These are phyloP conservation scores for Eristalis arbustorum DNA, from an alignment of 2,888 invertebrate genomes.

Conservation along the genomic window DNA sequence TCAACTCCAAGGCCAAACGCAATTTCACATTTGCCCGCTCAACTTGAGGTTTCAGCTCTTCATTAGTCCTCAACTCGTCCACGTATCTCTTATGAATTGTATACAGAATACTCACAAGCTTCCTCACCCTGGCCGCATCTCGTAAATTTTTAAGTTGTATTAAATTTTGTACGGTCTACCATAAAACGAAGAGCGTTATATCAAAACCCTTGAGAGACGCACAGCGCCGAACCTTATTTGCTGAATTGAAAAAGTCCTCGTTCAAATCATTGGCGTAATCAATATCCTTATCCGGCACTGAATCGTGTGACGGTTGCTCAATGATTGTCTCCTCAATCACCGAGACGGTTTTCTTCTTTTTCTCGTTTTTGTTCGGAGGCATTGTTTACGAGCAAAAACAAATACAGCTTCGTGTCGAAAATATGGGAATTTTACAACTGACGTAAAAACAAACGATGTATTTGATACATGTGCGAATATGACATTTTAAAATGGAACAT, in stretches of 20 bases:
- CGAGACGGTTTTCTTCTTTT: constrained; percentile 54
- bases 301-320: constrained; percentile 66
- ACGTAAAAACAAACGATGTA: constrained; percentile 6
- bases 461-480: neutral
- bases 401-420: constrained; percentile 15
- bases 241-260: constrained; percentile 74
- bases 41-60: constrained; percentile 71
- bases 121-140: constrained; percentile 74
- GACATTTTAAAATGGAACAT: no score
- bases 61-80: constrained; percentile 70
- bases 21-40: constrained; percentile 74
- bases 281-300: constrained; percentile 72
- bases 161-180: constrained; percentile 73
- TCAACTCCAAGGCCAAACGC: constrained; percentile 74
- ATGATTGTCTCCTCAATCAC: constrained; percentile 57
- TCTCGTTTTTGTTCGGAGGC: constrained; percentile 71
- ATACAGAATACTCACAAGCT: constrained; percentile 74
- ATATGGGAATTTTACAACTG: constrained; percentile 1
- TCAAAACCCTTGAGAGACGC: neutral
- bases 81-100: constrained; percentile 74
- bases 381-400: constrained; percentile 35
- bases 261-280: constrained; percentile 75
- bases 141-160: constrained; percentile 71
- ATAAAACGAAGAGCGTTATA: neutral
- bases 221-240: constrained; percentile 63